Conservation (phyloP, 2,888 invertebrate genomes). For the Machimus atricapillus region DNA sequence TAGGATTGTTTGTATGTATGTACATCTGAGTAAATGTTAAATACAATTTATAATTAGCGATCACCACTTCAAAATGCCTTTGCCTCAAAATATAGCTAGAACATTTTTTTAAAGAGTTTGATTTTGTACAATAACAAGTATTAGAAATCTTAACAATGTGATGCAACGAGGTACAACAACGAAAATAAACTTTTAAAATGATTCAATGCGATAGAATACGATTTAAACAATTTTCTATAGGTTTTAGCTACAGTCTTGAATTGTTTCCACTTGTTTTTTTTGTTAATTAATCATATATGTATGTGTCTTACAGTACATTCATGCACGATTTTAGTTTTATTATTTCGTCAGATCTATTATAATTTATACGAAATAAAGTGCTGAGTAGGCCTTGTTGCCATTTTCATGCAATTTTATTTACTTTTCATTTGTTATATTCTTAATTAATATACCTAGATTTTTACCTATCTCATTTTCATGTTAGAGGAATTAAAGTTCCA, state of each 20-base stretch:
- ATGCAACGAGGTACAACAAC: not conserved
- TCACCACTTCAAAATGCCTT: not conserved
- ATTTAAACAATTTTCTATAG: conserved; percentile 4
- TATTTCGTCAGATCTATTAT: not conserved
- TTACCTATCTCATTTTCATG: not conserved
- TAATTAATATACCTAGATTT: not conserved
- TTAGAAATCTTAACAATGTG: conserved; percentile 29
- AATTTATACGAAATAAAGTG: not conserved
- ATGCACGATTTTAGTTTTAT: not conserved
- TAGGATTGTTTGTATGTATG: not conserved
- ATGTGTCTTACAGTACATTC: not conserved
- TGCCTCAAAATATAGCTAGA: not conserved
- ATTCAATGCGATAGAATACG: not conserved
- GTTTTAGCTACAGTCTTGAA: conserved; percentile 35
- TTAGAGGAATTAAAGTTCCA: conserved; percentile 23
- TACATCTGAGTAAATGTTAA: not conserved
- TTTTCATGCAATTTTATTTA: not conserved
- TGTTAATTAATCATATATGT: not conserved
- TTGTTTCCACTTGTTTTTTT: not conserved
- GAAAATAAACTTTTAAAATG: conserved; percentile 11
- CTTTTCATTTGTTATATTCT: not conserved
- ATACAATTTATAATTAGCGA: not conserved
- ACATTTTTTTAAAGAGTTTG: conserved; percentile 6
- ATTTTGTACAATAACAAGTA: conserved; percentile 8
- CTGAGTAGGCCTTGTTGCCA: conserved; percentile 1